phyloP scores from a whole-genome alignment of 2,113 vertebrate species.

The Rhynchomys soricoides region DNA sequence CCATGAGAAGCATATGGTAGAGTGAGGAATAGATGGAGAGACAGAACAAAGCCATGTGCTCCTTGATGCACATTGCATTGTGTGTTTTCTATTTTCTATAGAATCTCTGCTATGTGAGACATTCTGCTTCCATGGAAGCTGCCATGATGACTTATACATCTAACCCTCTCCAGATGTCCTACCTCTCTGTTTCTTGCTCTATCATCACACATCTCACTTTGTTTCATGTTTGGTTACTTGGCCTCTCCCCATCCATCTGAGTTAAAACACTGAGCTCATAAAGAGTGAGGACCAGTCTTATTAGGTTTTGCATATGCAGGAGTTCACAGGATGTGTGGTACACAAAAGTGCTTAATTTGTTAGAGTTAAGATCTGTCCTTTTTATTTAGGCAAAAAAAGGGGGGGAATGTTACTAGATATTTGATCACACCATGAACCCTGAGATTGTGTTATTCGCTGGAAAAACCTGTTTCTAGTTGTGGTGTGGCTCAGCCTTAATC shows the following conservation, averaged over 20 bases:
- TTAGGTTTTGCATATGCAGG: neutral
- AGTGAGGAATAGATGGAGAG: no score
- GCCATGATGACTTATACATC: neutral
- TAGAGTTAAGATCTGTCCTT: no score
- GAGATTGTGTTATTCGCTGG: no score
- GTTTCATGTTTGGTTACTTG: neutral
- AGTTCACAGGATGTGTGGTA: neutral
- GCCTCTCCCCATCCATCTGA: neutral
- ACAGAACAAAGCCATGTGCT: neutral
- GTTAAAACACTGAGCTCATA: neutral
- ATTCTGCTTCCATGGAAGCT: neutral
- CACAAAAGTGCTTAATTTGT: neutral
- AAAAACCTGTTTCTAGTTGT: no score
- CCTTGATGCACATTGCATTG: accelerated
- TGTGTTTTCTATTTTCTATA: neutral
- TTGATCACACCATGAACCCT: no score
- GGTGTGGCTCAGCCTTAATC: no score
- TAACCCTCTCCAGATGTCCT: neutral
- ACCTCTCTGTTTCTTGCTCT: neutral
- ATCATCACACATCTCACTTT: no score
- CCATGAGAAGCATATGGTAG: neutral
- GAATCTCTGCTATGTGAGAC: neutral
- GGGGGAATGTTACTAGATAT: no score
- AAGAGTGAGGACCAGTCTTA: neutral
- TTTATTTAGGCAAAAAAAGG: no score